Conservation (phyloP, 1,140 invertebrate species). For the Bicyclus anynana region DNA sequence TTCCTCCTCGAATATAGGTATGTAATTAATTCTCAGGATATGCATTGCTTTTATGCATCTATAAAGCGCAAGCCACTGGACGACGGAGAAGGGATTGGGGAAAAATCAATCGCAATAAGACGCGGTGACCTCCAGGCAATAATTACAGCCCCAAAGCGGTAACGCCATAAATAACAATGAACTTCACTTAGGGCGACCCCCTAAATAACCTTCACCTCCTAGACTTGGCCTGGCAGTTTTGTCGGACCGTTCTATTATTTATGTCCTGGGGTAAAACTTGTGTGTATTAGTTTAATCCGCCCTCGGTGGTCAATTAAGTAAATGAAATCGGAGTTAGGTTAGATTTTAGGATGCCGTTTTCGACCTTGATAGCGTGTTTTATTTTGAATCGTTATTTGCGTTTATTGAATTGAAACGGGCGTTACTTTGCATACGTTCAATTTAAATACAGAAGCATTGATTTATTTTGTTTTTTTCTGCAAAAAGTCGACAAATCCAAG, state of each 20-base stretch:
- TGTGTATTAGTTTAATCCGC: conserved; percentile 1
- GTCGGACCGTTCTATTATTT: not conserved
- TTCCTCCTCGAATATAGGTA: too few relatives aligned
- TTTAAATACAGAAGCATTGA: too few relatives aligned
- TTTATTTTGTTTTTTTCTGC: too few relatives aligned
- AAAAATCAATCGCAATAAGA: conserved; percentile 10
- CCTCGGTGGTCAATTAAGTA: not conserved
- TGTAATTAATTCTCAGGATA: too few relatives aligned
- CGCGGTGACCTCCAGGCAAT: conserved; percentile 22
- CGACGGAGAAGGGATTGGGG: not conserved
- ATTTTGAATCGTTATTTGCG: not conserved
- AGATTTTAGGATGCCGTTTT: too few relatives aligned
- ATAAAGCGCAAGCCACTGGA: too few relatives aligned
- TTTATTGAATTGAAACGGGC: too few relatives aligned
- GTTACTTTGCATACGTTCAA: too few relatives aligned
- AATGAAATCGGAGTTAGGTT: not conserved
- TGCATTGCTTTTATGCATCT: too few relatives aligned
- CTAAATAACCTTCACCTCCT: conserved; percentile 3
- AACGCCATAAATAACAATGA: conserved; percentile 21
- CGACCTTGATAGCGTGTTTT: not conserved
- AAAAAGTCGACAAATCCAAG: too few relatives aligned
- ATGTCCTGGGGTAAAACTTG: not conserved
- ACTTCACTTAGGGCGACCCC: conserved; percentile 10
- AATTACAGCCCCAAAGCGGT: conserved; percentile 27
- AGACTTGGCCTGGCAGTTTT: not conserved